phyloP scores from a whole-genome alignment of 1,140 invertebrate species.

The Zaprionus davidi region DNA sequence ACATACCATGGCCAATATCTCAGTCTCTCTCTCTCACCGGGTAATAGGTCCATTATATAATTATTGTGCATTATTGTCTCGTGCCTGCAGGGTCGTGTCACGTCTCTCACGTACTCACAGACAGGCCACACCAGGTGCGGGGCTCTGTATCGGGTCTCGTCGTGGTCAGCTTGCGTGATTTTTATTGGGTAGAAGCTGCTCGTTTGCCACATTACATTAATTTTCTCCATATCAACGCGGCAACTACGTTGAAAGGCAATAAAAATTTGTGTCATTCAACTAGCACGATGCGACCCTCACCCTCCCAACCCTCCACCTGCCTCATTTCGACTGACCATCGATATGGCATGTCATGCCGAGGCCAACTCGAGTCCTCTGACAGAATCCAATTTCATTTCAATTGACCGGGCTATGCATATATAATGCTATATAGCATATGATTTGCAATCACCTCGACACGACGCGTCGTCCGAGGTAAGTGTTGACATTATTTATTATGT shows the following conservation, averaged over 20 bases:
- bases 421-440: slow-evolving; percentile 72
- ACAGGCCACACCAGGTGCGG: background rate
- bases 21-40: slow-evolving; percentile 22
- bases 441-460: slow-evolving; percentile 59
- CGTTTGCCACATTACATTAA: slow-evolving; percentile 54
- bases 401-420: slow-evolving; percentile 79
- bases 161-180: slow-evolving; percentile 37
- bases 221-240: slow-evolving; percentile 36
- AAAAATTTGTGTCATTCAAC: slow-evolving; percentile 77
- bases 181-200: slow-evolving; percentile 40
- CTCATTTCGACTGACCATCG: slow-evolving; percentile 42
- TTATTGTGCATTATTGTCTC: slow-evolving; percentile 76
- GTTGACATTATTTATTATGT: slow-evolving; percentile 80
- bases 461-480: slow-evolving; percentile 49
- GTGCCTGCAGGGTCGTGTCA: slow-evolving; percentile 28
- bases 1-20: slow-evolving; percentile 63
- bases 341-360: slow-evolving; percentile 47
- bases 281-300: slow-evolving; percentile 14
- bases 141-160: slow-evolving; percentile 8
- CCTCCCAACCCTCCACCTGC: background rate
- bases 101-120: background rate
- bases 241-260: slow-evolving; percentile 66
- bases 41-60: slow-evolving; percentile 81
- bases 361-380: slow-evolving; percentile 31
- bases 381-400: slow-evolving; percentile 81